Base-by-base conservation (phyloP, 1,140 invertebrate species). In the Mesaphorura yosii region DNA sequence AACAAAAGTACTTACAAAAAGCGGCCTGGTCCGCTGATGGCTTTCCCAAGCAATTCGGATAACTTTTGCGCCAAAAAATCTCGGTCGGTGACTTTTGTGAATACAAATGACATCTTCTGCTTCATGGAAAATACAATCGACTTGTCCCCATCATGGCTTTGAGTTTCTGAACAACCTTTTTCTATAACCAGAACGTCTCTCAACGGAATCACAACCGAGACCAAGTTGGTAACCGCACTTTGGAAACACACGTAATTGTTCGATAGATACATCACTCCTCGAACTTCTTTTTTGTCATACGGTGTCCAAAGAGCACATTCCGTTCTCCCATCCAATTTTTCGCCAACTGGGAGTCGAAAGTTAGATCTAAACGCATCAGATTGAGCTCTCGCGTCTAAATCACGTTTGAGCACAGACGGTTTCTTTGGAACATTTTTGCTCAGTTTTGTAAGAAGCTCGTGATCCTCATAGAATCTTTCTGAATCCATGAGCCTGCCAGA, bases 221-320 rank as follows among this genome's bases (percentile, higher is more conserved):
- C 28, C 15, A 40, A 19, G 25, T 29, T 52, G 58, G 57, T 76
- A 72, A 94, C 91, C 71, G 86, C 79, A 71, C 92, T 96, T 67
- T 88, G 83, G 70, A 97, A 98, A 67, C 93, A 98, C 59, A 97
- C 78, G 70, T 90, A 98, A 72, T 93, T 93, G 63, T 86, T 81
- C 1, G 92, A 97, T 23, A 98, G 70, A 71, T 85, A 98, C 58
- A 98, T 75, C 60, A 81, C 78, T n/a, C 94, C 94, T 71, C 79
- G 79, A 48, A 89, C 84, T 65, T 90, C 81, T 60, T 80, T 79
- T 66, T 94, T 94, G 66, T 93, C 88, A 65, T 91, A 97, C 0
- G 91, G 92, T n/a, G 92, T 94, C 83, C 88, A 92, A 20, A 97
- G 70, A 2, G 83, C 82, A 67, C 87, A 90, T 64, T 88, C 83